Percentiles rank a stretch among this genome's conserved stretches.
phyloP scores from a whole-genome alignment of 2,888 invertebrate genomes.

The Alloplasta piceator region DNA sequence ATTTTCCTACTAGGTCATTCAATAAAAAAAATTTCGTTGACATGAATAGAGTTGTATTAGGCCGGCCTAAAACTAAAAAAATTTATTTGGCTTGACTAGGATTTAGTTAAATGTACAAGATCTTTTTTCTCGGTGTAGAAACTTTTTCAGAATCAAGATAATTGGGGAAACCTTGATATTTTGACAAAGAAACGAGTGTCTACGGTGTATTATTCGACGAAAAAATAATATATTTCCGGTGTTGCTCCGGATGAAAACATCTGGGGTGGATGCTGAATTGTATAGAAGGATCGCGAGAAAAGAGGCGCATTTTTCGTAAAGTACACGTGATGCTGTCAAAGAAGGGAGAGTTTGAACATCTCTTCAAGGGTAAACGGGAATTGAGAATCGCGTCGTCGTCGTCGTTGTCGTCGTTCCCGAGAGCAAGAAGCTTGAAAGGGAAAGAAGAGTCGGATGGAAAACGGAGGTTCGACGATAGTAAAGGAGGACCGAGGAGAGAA shows the following conservation, averaged over 20 bases:
- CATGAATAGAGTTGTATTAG: no score
- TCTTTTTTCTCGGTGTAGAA: no score
- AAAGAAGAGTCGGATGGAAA: slow-evolving; percentile 22
- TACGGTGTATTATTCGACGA: not conserved
- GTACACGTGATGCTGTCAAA: slow-evolving; percentile 42
- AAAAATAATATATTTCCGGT: slow-evolving; percentile 1
- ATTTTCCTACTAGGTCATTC: no score
- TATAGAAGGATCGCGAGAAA: slow-evolving; percentile 20
- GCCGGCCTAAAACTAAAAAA: no score
- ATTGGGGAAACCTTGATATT: not conserved
- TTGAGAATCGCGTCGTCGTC: slow-evolving; percentile 54
- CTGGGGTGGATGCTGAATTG: not conserved
- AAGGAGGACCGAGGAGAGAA: slow-evolving; percentile 3
- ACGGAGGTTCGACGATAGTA: slow-evolving; percentile 26
- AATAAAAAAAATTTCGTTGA: no score
- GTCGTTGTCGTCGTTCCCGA: slow-evolving; percentile 51
- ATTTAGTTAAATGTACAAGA: no score
- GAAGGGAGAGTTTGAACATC: slow-evolving; percentile 9
- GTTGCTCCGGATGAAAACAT: not conserved
- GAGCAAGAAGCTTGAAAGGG: slow-evolving; percentile 58
- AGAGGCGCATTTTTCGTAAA: slow-evolving; percentile 37
- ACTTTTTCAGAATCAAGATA: not conserved
- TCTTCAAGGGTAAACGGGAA: slow-evolving; percentile 52
- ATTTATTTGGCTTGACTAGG: no score
- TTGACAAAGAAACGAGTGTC: not conserved